Evolutionary conservation across 2,113 vertebrate species (phyloP).

Genomic region (Gadus chalcogrammus): DNA sequence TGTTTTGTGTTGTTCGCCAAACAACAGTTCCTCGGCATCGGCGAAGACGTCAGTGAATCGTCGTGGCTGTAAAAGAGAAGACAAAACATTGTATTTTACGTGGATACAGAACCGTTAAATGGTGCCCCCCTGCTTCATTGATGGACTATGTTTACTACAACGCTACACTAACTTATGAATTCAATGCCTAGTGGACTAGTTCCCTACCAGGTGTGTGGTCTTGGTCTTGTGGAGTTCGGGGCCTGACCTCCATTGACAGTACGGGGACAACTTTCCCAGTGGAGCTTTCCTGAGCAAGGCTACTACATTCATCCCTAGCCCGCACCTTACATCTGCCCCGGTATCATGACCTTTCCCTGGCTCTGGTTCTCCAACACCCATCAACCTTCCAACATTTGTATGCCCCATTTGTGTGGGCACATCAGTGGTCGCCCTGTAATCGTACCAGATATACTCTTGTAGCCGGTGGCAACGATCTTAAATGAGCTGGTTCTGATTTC

Average conservation of each 20-base stretch:
- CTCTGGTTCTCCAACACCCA: too few relatives aligned
- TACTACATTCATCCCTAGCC: conserved; percentile 1
- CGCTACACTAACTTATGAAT: not conserved
- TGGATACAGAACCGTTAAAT: too few relatives aligned
- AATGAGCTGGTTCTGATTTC: too few relatives aligned
- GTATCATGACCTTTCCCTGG: too few relatives aligned
- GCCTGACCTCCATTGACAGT: conserved; percentile 18
- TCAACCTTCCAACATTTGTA: too few relatives aligned
- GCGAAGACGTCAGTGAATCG: conserved; percentile 17
- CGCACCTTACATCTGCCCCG: not conserved
- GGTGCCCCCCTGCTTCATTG: too few relatives aligned
- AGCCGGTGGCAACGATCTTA: too few relatives aligned
- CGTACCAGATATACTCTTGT: too few relatives aligned
- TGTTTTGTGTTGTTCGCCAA: not conserved
- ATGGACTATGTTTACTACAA: not conserved
- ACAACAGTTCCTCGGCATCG: conserved; percentile 15
- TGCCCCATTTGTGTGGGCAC: too few relatives aligned
- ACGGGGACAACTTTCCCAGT: not conserved
- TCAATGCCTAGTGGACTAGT: not conserved
- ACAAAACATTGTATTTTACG: too few relatives aligned
- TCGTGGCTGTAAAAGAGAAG: conserved; percentile 42
- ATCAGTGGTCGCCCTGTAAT: too few relatives aligned
- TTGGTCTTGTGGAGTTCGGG: not conserved
- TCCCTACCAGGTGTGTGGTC: conserved; percentile 13
- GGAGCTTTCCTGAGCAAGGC: not conserved